Conservation (phyloP, 92 coral and sea anemone species). For the Micromussa lordhowensis region DNA sequence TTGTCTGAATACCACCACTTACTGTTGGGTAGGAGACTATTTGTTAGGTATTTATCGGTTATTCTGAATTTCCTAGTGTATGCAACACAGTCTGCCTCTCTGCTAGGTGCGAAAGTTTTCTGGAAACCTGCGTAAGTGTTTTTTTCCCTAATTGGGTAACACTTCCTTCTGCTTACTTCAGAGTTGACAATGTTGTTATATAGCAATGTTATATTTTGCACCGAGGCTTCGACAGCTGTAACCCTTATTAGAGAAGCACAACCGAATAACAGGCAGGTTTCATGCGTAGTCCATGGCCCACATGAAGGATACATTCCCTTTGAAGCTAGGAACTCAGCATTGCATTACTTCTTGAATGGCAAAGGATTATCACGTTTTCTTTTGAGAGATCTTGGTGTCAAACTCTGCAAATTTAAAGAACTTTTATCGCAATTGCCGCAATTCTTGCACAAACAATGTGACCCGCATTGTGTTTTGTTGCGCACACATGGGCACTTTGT, state of each 20-base stretch:
- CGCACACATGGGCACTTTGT: constrained; percentile 41
- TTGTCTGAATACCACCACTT: too few species aligned
- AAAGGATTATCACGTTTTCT: constrained; percentile 29
- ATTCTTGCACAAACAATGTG: constrained; percentile 14
- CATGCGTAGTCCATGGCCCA: constrained; percentile 22
- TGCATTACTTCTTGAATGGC: constrained; percentile 17
- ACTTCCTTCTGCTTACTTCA: too few species aligned
- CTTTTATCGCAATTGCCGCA: constrained; percentile 3
- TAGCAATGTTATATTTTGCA: too few species aligned
- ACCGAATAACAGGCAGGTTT: constrained; percentile 8
- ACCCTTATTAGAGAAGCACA: neutral
- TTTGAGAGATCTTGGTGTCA: neutral
- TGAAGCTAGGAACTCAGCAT: constrained; percentile 21
- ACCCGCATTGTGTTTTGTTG: neutral
- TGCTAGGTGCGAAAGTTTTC: too few species aligned
- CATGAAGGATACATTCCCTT: neutral
- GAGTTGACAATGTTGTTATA: too few species aligned
- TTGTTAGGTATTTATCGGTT: too few species aligned
- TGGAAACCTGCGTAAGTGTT: too few species aligned
- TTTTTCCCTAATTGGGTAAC: too few species aligned
- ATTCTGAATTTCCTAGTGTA: too few species aligned
- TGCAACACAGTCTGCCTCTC: too few species aligned
- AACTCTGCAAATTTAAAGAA: neutral
- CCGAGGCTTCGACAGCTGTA: neutral
- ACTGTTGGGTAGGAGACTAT: too few species aligned